Evolutionary conservation across 2,888 invertebrate genomes (phyloP), one percentile per base, ranked within the genome.

Genomic region (Thelaira solivaga): DNA sequence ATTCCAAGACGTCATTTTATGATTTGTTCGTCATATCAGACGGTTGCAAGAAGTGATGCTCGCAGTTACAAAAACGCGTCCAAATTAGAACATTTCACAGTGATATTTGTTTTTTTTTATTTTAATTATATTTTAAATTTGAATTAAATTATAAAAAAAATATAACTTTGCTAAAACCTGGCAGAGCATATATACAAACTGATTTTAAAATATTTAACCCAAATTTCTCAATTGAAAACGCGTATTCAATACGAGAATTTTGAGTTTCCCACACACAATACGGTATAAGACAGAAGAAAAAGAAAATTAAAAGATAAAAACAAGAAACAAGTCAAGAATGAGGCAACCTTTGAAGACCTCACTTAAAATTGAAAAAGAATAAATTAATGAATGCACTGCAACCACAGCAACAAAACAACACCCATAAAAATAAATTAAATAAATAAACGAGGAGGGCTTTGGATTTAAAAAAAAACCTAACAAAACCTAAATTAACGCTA

Each of bases 301-400:
- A 5, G 41, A 26, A 55, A 61, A 47, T 20, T 5, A 4, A 6
- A 5, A 6, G 4, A 10, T 4, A n/a, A 18, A 18, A 11, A 10
- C 16, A 51, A 18, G 31, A 16, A 16, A 62, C n/a, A 29, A 36
- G 26, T 6, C 2, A n/a, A n/a, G n/a, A n/a, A n/a, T n/a, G n/a
- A 39, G 16, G 5, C 53, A 53, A 71, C 61, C 71, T 71, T 39
- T 69, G n/a, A 39, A 59, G 68, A 59, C 59, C 61, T 41, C 41
- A 24, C 24, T 51, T 61, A 31, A 61, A 51, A 39, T 39, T 59
- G 18, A 26, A 26, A 2, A 22, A 18, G 18, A 57, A 41, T 36
- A 18, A 68, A 26, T 20, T 18, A 55, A 49, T 16, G 20, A 45
- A 47, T 57, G 41, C 31, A 59, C 16, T 62, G 6, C 34, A 34